Evolutionary conservation across 2,888 invertebrate species (phyloP).

Genomic region (Salpingus planirostris): DNA sequence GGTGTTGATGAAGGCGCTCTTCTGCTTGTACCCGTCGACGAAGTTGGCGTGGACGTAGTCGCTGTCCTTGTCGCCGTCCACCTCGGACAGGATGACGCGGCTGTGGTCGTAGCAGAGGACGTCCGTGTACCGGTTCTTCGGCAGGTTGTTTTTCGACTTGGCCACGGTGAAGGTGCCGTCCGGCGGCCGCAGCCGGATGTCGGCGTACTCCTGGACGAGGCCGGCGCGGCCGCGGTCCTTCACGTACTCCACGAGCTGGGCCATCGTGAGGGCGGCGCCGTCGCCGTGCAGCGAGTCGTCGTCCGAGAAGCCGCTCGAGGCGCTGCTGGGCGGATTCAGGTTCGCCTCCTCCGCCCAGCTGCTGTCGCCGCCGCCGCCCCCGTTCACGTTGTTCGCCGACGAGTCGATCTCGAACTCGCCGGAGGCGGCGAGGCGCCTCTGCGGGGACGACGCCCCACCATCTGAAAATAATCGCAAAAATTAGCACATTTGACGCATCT

Average conservation of each 20-base stretch:
- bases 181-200: constrained; percentile 73
- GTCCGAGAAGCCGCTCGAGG: constrained; percentile 79
- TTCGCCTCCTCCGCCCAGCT: constrained; percentile 45
- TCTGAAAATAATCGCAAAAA: constrained; percentile 26
- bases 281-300: constrained; percentile 77
- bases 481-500: no score
- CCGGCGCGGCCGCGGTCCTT: constrained; percentile 71
- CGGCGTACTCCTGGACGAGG: constrained; percentile 78
- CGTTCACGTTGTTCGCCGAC: constrained; percentile 35
- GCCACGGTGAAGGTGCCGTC: constrained; percentile 83
- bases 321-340: constrained; percentile 62
- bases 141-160: constrained; percentile 65
- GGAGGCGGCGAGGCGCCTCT: constrained; percentile 36
- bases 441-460: constrained; percentile 39
- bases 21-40: constrained; percentile 96
- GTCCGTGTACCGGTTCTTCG: constrained; percentile 89
- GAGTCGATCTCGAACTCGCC: constrained; percentile 44
- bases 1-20: constrained; percentile 95
- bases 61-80: constrained; percentile 63
- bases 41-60: constrained; percentile 98
- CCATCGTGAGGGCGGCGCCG: constrained; percentile 55
- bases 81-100: constrained; percentile 69
- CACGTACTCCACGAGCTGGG: constrained; percentile 68
- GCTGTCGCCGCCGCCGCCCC: constrained; percentile 39
- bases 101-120: constrained; percentile 95